Evolutionary conservation across 2,888 invertebrate genomes (phyloP).

Genomic region (Erebia palarica): DNA sequence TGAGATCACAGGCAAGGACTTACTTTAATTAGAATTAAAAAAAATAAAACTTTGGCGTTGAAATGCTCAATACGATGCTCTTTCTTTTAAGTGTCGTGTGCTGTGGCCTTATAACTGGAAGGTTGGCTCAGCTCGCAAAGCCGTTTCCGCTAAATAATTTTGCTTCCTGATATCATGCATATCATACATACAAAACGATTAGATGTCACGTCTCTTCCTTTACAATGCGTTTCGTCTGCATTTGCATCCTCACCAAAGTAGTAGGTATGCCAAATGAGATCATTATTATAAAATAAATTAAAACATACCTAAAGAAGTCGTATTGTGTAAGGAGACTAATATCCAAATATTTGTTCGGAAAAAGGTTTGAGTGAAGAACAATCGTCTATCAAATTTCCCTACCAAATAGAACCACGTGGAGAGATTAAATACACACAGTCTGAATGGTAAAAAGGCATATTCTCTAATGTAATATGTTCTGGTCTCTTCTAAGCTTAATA

Average conservation of each 20-base stretch:
- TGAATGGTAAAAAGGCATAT: conserved; percentile 8
- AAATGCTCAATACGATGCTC: too few species aligned
- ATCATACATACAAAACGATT: background rate
- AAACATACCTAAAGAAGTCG: conserved; percentile 2
- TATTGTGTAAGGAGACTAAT: conserved; percentile 20
- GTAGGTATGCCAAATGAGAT: background rate
- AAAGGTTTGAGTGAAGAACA: conserved; percentile 36
- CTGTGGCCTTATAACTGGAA: background rate
- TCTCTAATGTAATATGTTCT: background rate
- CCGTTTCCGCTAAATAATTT: background rate
- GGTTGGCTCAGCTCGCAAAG: background rate
- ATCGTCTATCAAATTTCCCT: conserved; percentile 39
- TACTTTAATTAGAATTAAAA: too few species aligned
- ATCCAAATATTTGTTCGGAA: conserved; percentile 32
- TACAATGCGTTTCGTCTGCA: too few species aligned
- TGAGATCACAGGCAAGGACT: too few species aligned
- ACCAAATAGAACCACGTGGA: conserved; percentile 32
- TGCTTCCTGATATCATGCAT: background rate
- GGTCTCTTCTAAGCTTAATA: background rate
- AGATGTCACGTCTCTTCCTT: background rate
- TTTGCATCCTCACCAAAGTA: background rate
- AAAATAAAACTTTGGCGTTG: too few species aligned
- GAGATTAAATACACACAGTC: conserved; percentile 27
- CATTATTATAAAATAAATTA: background rate
- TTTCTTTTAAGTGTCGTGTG: too few species aligned